Conservation (phyloP, 2,113 vertebrate genomes). For the Gobiocypris rarus region DNA sequence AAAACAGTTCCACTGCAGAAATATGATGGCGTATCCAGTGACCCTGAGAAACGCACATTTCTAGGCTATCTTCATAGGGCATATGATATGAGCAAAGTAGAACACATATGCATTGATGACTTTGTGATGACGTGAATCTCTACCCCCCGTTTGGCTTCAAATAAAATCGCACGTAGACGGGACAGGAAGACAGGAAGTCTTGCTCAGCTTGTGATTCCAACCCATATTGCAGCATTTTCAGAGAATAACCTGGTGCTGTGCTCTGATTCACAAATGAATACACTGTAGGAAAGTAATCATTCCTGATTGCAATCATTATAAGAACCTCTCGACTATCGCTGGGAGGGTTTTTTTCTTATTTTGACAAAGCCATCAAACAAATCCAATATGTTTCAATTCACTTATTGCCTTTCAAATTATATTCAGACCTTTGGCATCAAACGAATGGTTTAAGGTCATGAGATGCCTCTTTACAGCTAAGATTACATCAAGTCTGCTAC, state of each 20-base stretch:
- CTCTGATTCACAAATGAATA: conserved; percentile 29
- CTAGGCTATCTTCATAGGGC: no score
- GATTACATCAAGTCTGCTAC: not conserved
- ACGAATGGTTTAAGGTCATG: conserved; percentile 26
- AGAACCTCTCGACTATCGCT: conserved; percentile 11
- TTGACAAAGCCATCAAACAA: conserved; percentile 33
- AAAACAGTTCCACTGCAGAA: no score
- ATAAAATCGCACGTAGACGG: no score
- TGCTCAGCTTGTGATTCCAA: conserved; percentile 7
- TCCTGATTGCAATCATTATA: conserved; percentile 36
- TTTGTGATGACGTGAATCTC: no score
- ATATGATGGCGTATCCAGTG: no score
- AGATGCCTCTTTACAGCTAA: not conserved
- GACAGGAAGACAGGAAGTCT: not conserved
- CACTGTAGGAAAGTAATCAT: conserved; percentile 17
- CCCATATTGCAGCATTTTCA: not conserved
- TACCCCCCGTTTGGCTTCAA: no score
- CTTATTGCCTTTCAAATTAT: conserved; percentile 43
- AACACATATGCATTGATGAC: no score
- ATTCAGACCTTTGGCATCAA: conserved; percentile 12
- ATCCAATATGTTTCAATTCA: conserved; percentile 30
- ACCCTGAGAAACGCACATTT: no score
- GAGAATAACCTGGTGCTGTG: not conserved
- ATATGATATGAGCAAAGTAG: no score
- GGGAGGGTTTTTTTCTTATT: conserved; percentile 20